These are phyloP conservation scores for Pterobdella sp. DNA, from an alignment of 2,888 invertebrate genomes.

Conservation along the genomic window DNA sequence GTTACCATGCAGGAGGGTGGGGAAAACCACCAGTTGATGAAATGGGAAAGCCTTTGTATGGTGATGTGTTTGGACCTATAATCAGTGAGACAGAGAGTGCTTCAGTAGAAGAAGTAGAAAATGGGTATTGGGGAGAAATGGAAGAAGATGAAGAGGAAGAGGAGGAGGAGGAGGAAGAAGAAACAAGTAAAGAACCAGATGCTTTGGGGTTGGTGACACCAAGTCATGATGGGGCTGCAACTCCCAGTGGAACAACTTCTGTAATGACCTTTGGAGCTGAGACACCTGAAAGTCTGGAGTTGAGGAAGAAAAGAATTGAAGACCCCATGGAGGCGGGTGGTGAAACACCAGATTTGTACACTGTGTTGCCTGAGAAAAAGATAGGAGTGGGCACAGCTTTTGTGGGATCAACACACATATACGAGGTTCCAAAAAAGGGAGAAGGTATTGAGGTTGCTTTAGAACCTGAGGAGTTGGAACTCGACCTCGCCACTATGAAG, in stretches of 20 bases:
- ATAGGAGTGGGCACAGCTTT: constrained; percentile 66
- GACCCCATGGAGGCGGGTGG: constrained; percentile 89
- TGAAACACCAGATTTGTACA: constrained; percentile 88
- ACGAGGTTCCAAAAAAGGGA: constrained; percentile 65
- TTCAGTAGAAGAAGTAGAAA: constrained; percentile 75
- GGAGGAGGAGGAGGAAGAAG: constrained; percentile 46
- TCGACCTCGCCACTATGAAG: constrained; percentile 85
- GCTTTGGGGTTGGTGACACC: constrained; percentile 82
- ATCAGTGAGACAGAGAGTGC: constrained; percentile 39
- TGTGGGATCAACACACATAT: constrained; percentile 91
- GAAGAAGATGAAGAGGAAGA: constrained; percentile 73
- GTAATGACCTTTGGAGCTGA: constrained; percentile 84
- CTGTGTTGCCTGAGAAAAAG: constrained; percentile 87
- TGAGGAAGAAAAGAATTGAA: constrained; percentile 91
- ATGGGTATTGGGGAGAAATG: constrained; percentile 90
- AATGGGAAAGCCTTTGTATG: constrained; percentile 90
- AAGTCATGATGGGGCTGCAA: constrained; percentile 72
- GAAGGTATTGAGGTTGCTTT: constrained; percentile 77
- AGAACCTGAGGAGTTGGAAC: constrained; percentile 91
- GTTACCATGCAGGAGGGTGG: constrained; percentile 97
- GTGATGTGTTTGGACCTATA: constrained; percentile 86
- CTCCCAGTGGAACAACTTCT: constrained; percentile 82
- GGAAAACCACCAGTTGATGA: constrained; percentile 99
- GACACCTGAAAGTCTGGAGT: constrained; percentile 95
- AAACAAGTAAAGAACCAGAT: constrained; percentile 57